Percentiles rank a stretch among this genome's conserved stretches.
Conservation (phyloP, 2,113 vertebrate species). For the Amphilophus citrinellus region DNA sequence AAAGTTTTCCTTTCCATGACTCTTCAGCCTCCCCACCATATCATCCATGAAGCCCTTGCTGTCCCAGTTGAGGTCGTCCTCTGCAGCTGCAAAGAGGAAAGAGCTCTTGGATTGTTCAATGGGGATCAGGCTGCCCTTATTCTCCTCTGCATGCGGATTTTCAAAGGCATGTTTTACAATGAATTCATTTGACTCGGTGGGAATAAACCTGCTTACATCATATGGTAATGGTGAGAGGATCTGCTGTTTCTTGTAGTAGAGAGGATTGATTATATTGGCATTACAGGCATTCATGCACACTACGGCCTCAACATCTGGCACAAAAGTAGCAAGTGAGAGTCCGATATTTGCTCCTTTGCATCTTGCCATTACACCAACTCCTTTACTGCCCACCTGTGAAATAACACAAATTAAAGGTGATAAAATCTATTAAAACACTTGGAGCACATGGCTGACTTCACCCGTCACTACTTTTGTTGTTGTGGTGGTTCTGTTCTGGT, state of each 20-base stretch:
- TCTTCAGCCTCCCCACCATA: no score
- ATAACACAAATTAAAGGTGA: background rate
- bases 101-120: constrained; percentile 63
- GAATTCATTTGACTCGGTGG: background rate
- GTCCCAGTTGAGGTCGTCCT: no score
- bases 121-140: constrained; percentile 73
- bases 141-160: constrained; percentile 14
- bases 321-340: constrained; percentile 27
- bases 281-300: constrained; percentile 10
- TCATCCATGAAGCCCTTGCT: no score
- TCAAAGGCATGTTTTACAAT: background rate
- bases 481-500: no score
- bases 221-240: constrained; percentile 1
- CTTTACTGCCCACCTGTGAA: constrained; percentile 30
- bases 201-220: no score
- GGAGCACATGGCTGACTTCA: background rate
- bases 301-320: background rate
- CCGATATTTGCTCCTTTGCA: constrained; percentile 45
- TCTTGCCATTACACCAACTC: constrained; percentile 26
- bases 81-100: no score
- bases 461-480: background rate
- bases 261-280: background rate
- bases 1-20: no score
- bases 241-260: no score
- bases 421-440: background rate